A percentile compares a stretch with the other conserved stretches of the same genome.
Evolutionary conservation across 2,888 invertebrate genomes (phyloP).

Genomic region (Acheta domesticus): DNA sequence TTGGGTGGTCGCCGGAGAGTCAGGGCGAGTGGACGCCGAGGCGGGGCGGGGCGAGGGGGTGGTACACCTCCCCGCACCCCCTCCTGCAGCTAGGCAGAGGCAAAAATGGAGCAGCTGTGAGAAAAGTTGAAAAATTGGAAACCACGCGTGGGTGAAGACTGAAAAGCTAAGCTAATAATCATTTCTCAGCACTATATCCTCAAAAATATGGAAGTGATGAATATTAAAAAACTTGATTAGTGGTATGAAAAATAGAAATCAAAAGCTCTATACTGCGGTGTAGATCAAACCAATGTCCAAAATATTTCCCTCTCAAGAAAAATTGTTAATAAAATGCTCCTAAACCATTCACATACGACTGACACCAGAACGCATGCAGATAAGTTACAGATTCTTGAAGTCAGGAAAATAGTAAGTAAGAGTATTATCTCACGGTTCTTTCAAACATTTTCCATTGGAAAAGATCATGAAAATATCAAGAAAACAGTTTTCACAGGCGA

Average conservation of each 20-base stretch:
- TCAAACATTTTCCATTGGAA: no score
- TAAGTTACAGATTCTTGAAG: no score
- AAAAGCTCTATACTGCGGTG: constrained; percentile 6
- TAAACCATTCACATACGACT: background rate
- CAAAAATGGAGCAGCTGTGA: background rate
- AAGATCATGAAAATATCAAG: no score
- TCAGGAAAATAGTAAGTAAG: no score
- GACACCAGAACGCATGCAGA: no score
- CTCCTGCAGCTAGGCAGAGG: background rate
- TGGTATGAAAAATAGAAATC: background rate
- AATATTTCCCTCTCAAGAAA: background rate
- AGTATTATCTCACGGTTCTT: no score
- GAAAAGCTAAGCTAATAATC: background rate
- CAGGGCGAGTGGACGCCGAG: background rate
- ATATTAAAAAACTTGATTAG: background rate
- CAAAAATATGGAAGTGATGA: background rate
- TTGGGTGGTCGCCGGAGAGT: no score
- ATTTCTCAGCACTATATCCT: background rate
- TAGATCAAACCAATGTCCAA: constrained; percentile 1
- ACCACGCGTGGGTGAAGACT: background rate
- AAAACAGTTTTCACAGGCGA: no score
- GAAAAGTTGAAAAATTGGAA: constrained; percentile 1
- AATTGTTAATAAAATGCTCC: background rate
- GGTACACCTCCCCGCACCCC: background rate
- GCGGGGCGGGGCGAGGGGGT: background rate